Conservation (phyloP, 2,113 vertebrate species). For the human region DNA sequence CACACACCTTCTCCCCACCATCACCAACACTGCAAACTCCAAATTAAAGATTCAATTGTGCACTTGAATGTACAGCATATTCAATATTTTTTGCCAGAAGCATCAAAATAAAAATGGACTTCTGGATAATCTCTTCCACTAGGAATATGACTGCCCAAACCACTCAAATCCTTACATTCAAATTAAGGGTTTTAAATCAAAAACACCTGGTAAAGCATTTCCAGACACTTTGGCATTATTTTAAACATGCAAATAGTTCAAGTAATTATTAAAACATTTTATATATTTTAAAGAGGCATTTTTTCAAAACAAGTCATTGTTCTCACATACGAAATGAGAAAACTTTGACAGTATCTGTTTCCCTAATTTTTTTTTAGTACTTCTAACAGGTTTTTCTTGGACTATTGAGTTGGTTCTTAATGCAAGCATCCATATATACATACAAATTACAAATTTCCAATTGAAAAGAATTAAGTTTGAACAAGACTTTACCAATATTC, state of each 20-base stretch:
- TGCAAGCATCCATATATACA: background rate
- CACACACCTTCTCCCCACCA: background rate
- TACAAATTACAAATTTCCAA: background rate
- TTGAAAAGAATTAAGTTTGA: conserved; percentile 15
- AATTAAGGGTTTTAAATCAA: conserved; percentile 34
- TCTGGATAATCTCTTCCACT: background rate
- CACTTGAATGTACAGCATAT: background rate
- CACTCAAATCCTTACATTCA: conserved; percentile 26
- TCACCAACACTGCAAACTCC: background rate
- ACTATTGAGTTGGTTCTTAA: background rate
- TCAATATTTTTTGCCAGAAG: background rate
- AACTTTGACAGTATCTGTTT: background rate
- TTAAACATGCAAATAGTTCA: conserved; percentile 31
- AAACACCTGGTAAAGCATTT: conserved; percentile 19
- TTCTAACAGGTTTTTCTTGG: conserved; percentile 24
- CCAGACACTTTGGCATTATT: background rate
- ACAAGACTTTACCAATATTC: conserved; percentile 26
- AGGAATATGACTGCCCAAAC: conserved; percentile 42
- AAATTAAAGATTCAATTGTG: background rate
- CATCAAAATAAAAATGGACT: conserved; percentile 54
- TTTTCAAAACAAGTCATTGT: background rate
- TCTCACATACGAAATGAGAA: conserved; percentile 15
- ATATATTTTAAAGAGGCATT: background rate
- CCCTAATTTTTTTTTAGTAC: conserved; percentile 36
- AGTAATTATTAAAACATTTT: conserved; percentile 43